Conservation (phyloP, 2,888 invertebrate species). For the Atethmia centrago region DNA sequence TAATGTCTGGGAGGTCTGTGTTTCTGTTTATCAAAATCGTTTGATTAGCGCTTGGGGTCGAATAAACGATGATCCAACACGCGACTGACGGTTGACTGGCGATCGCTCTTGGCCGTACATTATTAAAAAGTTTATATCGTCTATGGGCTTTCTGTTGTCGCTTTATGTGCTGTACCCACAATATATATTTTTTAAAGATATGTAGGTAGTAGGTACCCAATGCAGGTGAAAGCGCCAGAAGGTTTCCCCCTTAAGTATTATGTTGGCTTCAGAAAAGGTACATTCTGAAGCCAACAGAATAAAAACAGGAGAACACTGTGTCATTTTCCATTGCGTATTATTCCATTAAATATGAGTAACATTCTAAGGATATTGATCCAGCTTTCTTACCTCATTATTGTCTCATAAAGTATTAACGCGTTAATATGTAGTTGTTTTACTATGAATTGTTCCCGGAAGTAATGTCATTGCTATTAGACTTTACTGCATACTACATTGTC, state of each 20-base stretch:
- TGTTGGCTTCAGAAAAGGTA: not conserved
- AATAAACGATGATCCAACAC: slow-evolving; percentile 67
- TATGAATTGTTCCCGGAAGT: slow-evolving; percentile 21
- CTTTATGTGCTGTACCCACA: not conserved
- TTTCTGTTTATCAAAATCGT: slow-evolving; percentile 75
- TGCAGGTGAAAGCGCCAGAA: not conserved
- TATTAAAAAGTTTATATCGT: slow-evolving; percentile 23
- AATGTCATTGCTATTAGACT: slow-evolving; percentile 34
- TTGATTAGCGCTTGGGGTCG: slow-evolving; percentile 71
- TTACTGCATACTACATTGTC: slow-evolving; percentile 33
- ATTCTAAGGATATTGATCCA: slow-evolving; percentile 1
- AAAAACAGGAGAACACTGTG: too few relatives aligned
- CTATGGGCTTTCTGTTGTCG: slow-evolving; percentile 12
- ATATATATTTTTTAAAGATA: too few relatives aligned
- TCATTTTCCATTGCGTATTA: not conserved
- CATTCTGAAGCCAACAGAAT: too few relatives aligned
- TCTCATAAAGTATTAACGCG: slow-evolving; percentile 16
- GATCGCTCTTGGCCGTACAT: slow-evolving; percentile 22
- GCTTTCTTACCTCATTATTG: not conserved
- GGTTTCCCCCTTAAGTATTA: not conserved
- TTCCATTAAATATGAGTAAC: not conserved
- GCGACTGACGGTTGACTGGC: slow-evolving; percentile 60
- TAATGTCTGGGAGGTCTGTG: slow-evolving; percentile 62
- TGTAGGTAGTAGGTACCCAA: not conserved
- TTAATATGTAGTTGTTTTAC: not conserved